Evolutionary conservation across 37 sponge, comb jelly and placozoan genomes (phyloP).

Genomic region (Ianthella basta): DNA sequence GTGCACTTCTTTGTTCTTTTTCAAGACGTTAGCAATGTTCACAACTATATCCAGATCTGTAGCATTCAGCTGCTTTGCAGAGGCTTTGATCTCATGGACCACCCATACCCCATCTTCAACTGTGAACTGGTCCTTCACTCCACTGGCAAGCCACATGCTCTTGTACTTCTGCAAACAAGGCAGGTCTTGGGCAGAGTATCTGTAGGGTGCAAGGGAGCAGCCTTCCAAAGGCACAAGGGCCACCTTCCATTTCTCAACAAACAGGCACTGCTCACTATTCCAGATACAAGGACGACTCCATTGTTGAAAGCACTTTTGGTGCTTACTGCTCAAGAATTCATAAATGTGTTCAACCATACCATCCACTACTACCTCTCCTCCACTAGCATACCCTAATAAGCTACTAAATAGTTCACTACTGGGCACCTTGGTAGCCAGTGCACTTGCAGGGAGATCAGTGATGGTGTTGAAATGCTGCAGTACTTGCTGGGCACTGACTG

Average conservation of each 20-base stretch:
- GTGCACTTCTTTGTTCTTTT: background rate
- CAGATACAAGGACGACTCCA: background rate
- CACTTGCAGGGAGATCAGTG: background rate
- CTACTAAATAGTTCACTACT: no score
- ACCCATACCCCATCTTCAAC: slow-evolving; percentile 5
- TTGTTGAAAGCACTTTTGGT: background rate
- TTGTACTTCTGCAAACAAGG: background rate
- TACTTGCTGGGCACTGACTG: background rate
- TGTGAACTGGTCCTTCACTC: slow-evolving; percentile 5
- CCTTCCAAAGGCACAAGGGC: slow-evolving; percentile 1
- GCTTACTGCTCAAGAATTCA: background rate
- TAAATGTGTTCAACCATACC: background rate
- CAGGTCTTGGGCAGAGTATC: background rate
- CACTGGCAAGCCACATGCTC: background rate
- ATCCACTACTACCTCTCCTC: background rate
- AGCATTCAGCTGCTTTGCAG: background rate
- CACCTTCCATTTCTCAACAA: background rate
- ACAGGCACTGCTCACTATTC: background rate
- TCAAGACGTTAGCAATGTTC: slow-evolving; percentile 13
- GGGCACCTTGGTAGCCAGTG: background rate
- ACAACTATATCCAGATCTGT: slow-evolving; percentile 30
- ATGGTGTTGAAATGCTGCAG: slow-evolving; percentile 12
- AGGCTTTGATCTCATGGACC: background rate
- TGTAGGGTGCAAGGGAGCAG: slow-evolving; percentile 9
- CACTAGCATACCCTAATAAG: no score